Evolutionary conservation across 2,797 vertebrate species (phyloP).

Genomic region (Prionace glauca): DNA sequence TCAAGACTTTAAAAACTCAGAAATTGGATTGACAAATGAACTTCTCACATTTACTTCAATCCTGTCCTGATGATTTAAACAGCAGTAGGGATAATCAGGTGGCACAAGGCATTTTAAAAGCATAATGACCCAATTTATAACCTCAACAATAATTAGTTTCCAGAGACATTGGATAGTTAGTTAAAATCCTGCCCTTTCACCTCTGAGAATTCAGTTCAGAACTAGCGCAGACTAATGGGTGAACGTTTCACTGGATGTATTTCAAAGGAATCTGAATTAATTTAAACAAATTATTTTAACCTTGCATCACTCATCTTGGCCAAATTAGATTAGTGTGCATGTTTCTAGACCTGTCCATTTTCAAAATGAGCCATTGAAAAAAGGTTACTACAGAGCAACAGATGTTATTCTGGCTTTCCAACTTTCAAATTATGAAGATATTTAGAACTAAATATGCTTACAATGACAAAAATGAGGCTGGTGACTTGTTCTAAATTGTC

Average conservation of each 20-base stretch:
- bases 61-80: not conserved
- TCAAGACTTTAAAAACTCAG: not conserved
- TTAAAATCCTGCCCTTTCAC: slow-evolving; percentile 4
- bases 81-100: not conserved
- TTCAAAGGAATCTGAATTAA: not conserved
- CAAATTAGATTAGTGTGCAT: not conserved
- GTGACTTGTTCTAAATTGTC: not conserved
- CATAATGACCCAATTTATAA: slow-evolving; percentile 12
- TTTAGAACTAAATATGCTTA: not conserved
- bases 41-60: not conserved
- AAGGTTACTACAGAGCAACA: not conserved
- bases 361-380: not conserved
- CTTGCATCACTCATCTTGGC: not conserved
- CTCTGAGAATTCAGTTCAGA: not conserved
- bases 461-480: not conserved
- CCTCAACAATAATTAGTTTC: not conserved
- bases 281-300: not conserved
- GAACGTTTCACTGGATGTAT: not conserved
- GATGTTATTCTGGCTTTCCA: not conserved
- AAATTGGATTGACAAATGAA: not conserved
- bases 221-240: not conserved
- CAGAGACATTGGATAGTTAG: not conserved
- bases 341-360: not conserved
- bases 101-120: not conserved
- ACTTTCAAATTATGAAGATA: not conserved